phyloP scores from a whole-genome alignment of 2,888 invertebrate genomes.

The Erebia aethiops region DNA sequence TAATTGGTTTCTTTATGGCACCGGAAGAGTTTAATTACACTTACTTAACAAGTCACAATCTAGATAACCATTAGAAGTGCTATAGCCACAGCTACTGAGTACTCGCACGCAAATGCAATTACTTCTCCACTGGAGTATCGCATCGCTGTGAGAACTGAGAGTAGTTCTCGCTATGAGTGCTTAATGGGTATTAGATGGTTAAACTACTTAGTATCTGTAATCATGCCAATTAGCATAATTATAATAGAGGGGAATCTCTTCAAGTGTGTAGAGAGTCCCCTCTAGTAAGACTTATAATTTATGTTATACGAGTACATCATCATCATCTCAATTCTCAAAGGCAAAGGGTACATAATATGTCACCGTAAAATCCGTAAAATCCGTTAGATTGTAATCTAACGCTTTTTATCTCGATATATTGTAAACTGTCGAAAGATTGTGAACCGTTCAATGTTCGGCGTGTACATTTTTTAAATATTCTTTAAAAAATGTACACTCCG shows the following conservation, averaged over 20 bases:
- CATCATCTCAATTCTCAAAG: too few relatives aligned
- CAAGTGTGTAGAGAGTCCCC: neutral
- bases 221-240: conserved; percentile 5
- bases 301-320: too few relatives aligned
- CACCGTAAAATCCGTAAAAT: too few relatives aligned
- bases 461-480: too few relatives aligned
- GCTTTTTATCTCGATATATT: too few relatives aligned
- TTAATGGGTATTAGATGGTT: conserved; percentile 20
- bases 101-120: conserved; percentile 18
- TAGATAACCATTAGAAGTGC: conserved; percentile 10
- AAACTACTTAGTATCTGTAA: conserved; percentile 4
- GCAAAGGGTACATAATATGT: too few relatives aligned
- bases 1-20: neutral
- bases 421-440: too few relatives aligned
- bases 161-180: conserved; percentile 13
- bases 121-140: conserved; percentile 11
- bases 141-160: conserved; percentile 7
- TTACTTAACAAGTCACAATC: neutral
- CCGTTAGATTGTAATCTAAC: too few relatives aligned
- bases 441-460: too few relatives aligned
- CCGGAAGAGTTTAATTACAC: neutral
- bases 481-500: too few relatives aligned
- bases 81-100: conserved; percentile 5
- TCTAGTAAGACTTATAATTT: too few relatives aligned
- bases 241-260: neutral